A percentile compares a stretch with the other conserved stretches of the same genome.
Conservation (phyloP, 1,140 invertebrate species). For the Anadara kagoshimensis region DNA sequence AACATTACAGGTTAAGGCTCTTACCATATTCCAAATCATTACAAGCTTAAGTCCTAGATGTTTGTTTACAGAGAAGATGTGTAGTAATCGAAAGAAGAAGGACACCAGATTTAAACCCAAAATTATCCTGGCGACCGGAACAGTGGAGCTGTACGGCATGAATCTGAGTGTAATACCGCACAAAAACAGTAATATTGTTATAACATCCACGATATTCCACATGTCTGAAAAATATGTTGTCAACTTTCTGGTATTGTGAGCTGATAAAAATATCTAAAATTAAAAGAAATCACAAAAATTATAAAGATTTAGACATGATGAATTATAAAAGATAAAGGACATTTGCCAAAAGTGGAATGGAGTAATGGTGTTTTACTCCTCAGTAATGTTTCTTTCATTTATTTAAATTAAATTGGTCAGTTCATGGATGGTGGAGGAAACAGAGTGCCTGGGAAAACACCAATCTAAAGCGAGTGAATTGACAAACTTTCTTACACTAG, state of each 20-base stretch:
- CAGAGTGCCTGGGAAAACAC: no score
- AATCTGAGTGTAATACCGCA: background rate
- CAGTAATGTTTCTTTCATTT: no score
- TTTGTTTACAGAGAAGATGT: background rate
- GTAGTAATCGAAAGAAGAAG: background rate
- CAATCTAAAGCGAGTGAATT: no score
- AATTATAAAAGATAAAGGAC: no score
- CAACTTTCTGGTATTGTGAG: background rate
- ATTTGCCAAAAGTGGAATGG: no score
- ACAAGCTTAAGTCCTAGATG: background rate
- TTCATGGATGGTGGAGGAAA: no score
- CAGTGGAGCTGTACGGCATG: background rate
- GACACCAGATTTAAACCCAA: background rate
- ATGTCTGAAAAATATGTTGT: slow-evolving; percentile 57
- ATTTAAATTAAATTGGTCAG: no score
- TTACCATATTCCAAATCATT: background rate
- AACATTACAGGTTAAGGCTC: background rate
- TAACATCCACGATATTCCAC: slow-evolving; percentile 69
- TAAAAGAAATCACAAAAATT: background rate
- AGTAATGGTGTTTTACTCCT: no score
- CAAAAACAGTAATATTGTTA: background rate
- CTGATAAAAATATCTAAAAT: background rate
- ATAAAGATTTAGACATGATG: no score
- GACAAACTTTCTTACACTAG: no score
- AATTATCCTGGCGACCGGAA: background rate